phyloP scores from a whole-genome alignment of 2,888 invertebrate species.

The Agrochola litura region DNA sequence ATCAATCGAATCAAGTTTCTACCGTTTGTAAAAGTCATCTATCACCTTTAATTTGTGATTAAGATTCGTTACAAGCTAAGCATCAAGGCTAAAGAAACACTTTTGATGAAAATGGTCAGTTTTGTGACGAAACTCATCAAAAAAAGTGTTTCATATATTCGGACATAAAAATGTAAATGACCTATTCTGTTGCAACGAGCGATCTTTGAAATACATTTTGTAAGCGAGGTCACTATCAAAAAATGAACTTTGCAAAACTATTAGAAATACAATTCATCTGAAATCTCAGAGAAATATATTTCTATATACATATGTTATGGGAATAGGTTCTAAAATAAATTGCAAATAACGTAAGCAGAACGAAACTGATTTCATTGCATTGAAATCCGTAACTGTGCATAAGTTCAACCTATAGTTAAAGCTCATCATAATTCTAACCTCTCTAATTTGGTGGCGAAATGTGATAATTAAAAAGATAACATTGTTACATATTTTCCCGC shows the following conservation, averaged over 20 bases:
- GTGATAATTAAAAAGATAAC: constrained; percentile 6
- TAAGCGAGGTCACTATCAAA: constrained; percentile 67
- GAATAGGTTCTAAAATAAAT: not conserved
- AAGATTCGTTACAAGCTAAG: constrained; percentile 45
- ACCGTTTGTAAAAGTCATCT: constrained; percentile 28
- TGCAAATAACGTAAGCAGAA: not conserved
- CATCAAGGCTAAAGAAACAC: constrained; percentile 60
- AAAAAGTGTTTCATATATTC: constrained; percentile 64
- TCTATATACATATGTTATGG: not conserved
- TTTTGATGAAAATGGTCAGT: constrained; percentile 54
- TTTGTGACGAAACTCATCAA: constrained; percentile 69
- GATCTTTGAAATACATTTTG: constrained; percentile 70
- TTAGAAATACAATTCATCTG: constrained; percentile 5
- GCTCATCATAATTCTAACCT: not conserved
- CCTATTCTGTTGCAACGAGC: constrained; percentile 68
- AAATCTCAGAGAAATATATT: not conserved
- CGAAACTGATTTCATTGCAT: constrained; percentile 7
- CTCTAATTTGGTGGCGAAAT: constrained; percentile 13
- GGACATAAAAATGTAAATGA: constrained; percentile 76
- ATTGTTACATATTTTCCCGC: constrained; percentile 62
- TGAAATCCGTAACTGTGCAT: not conserved
- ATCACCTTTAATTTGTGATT: constrained; percentile 49
- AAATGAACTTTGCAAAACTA: constrained; percentile 36
- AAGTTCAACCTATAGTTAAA: not conserved
- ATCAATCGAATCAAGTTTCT: constrained; percentile 29